Conservation (phyloP, 2,113 vertebrate genomes). For the Alaudala cheleensis region DNA sequence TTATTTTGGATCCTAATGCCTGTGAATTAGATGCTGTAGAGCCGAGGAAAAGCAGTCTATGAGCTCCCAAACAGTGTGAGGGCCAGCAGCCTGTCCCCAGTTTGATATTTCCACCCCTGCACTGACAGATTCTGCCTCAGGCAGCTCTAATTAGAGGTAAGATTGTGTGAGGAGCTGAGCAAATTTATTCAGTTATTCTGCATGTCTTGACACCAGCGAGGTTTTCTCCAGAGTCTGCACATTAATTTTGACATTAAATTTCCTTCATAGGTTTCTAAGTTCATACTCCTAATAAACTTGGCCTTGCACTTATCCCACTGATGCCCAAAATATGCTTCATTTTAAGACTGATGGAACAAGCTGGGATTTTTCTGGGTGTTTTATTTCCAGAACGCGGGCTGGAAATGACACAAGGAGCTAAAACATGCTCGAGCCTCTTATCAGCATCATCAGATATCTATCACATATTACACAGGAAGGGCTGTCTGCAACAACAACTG, state of each 20-base stretch:
- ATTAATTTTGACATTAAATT: constrained; percentile 8
- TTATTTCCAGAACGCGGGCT: not conserved
- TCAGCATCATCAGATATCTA: constrained; percentile 35
- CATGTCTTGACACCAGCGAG: constrained; percentile 1
- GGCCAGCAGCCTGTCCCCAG: not conserved
- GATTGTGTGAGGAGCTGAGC: not conserved
- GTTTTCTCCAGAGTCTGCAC: not conserved
- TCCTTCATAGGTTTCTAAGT: not conserved
- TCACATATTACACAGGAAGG: not conserved
- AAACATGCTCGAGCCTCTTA: not conserved
- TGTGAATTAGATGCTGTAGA: not conserved
- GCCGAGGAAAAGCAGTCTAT: not conserved
- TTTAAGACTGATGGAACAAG: not conserved
- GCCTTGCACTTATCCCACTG: not conserved
- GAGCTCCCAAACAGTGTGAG: not conserved
- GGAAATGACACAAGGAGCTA: constrained; percentile 1
- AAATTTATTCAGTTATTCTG: not conserved
- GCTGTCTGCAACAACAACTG: not conserved
- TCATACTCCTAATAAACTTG: not conserved
- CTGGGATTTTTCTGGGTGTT: not conserved
- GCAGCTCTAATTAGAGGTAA: not conserved
- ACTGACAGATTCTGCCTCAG: not conserved
- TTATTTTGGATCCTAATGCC: not conserved
- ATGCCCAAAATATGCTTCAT: not conserved
- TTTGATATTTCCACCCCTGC: not conserved